These are phyloP conservation scores for Adela reaumurella DNA, from an alignment of 2,888 invertebrate genomes.

Conservation along the genomic window DNA sequence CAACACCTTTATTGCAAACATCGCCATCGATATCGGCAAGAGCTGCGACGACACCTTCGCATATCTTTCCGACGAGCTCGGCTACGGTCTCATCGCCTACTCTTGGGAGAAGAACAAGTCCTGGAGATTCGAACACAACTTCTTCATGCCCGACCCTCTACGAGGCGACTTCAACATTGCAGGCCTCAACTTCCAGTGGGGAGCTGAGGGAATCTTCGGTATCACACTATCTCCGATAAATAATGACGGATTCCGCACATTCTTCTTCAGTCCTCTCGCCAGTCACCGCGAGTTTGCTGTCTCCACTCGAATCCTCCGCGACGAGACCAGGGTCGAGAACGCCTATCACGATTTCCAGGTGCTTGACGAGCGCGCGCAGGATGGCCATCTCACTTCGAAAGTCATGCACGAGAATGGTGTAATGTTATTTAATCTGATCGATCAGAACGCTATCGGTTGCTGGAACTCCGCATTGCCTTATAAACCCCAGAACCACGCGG, in stretches of 20 bases:
- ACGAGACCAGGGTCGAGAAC: conserved; percentile 62
- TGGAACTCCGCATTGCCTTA: conserved; percentile 71
- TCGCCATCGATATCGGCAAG: conserved; percentile 73
- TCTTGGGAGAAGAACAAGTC: conserved; percentile 73
- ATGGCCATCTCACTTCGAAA: conserved; percentile 68
- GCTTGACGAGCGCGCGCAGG: conserved; percentile 62
- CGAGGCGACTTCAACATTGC: conserved; percentile 75
- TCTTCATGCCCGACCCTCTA: conserved; percentile 77
- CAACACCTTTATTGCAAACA: conserved; percentile 82
- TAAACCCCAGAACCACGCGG: conserved; percentile 60
- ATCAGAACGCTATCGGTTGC: conserved; percentile 79
- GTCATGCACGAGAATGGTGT: conserved; percentile 73
- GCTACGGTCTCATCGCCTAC: conserved; percentile 77
- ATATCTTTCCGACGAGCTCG: conserved; percentile 78
- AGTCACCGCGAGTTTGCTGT: conserved; percentile 77
- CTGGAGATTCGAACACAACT: conserved; percentile 77
- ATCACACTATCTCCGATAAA: conserved; percentile 67
- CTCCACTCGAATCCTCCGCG: conserved; percentile 68
- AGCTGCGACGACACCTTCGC: conserved; percentile 74
- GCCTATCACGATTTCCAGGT: conserved; percentile 70
- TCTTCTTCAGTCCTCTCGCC: conserved; percentile 77
- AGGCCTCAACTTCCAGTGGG: conserved; percentile 83
- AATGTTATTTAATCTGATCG: conserved; percentile 73
- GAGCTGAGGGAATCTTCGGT: conserved; percentile 77
- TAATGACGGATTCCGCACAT: conserved; percentile 63